A percentile compares a stretch with the other conserved stretches of the same genome.
Evolutionary conservation across 2,797 vertebrate genomes (phyloP).

Genomic region (Aythya fuligula): DNA sequence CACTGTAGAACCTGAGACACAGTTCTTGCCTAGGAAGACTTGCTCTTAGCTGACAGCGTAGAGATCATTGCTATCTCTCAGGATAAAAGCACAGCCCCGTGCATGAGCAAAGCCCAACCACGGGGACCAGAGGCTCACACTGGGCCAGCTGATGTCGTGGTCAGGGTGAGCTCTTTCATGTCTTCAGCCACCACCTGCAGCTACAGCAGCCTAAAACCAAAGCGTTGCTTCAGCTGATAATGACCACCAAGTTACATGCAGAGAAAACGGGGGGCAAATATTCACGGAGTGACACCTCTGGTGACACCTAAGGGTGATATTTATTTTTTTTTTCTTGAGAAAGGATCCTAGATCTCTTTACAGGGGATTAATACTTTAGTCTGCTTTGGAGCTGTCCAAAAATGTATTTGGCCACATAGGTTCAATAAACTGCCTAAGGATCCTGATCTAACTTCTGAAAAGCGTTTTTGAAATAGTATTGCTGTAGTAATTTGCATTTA

Average conservation of each 20-base stretch:
- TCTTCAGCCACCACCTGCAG: not conserved
- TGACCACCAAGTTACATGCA: not conserved
- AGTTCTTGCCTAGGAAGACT: not conserved
- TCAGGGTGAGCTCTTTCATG: not conserved
- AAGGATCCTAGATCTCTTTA: not conserved
- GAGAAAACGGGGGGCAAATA: not conserved
- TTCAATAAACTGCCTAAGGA: not conserved
- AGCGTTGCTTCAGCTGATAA: not conserved
- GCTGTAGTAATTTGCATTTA: not conserved
- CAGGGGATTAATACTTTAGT: not conserved
- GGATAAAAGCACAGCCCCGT: not conserved
- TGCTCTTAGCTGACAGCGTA: not conserved
- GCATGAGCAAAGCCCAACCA: not conserved
- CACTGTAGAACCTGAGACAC: not conserved
- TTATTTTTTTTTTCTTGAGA: not conserved
- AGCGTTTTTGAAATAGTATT: conserved; percentile 1
- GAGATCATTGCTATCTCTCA: not conserved
- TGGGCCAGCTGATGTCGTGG: not conserved
- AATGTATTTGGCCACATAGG: not conserved
- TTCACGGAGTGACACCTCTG: not conserved
- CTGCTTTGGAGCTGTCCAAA: not conserved
- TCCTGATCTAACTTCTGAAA: conserved; percentile 13
- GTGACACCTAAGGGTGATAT: not conserved
- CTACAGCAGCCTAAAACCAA: not conserved
- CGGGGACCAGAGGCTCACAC: not conserved